Conservation (phyloP, 2,113 vertebrate genomes). For the Sporophila hypoxantha region DNA sequence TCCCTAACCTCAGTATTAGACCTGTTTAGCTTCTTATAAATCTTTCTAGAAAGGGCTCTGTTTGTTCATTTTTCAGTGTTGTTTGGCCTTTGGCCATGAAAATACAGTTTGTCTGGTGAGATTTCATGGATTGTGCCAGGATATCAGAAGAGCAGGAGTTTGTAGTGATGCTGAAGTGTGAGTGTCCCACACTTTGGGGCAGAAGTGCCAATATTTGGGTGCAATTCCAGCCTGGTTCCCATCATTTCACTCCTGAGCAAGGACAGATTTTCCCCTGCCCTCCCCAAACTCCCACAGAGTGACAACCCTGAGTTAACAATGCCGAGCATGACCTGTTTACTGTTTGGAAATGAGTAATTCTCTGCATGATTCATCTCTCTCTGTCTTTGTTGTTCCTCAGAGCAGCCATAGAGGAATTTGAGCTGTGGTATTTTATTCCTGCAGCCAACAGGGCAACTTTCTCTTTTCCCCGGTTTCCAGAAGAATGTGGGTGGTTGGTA, state of each 20-base stretch:
- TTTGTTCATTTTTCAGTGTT: neutral
- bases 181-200: too few species aligned
- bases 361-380: neutral
- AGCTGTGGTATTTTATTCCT: neutral
- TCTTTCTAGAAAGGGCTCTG: neutral
- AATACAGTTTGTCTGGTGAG: neutral
- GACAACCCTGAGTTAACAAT: neutral
- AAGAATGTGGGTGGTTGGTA: neutral
- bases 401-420: neutral
- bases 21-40: neutral
- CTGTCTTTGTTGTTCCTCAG: neutral
- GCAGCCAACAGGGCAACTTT: neutral
- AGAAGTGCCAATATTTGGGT: neutral
- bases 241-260: neutral
- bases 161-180: rapidly evolving
- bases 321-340: neutral
- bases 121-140: neutral
- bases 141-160: neutral
- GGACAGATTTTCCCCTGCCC: neutral
- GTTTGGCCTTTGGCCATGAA: neutral
- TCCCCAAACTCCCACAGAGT: neutral
- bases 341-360: neutral
- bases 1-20: neutral
- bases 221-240: neutral
- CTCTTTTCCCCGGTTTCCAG: neutral